Base-by-base conservation (phyloP, 2,888 invertebrate genomes). In the Ochropleura plecta region DNA sequence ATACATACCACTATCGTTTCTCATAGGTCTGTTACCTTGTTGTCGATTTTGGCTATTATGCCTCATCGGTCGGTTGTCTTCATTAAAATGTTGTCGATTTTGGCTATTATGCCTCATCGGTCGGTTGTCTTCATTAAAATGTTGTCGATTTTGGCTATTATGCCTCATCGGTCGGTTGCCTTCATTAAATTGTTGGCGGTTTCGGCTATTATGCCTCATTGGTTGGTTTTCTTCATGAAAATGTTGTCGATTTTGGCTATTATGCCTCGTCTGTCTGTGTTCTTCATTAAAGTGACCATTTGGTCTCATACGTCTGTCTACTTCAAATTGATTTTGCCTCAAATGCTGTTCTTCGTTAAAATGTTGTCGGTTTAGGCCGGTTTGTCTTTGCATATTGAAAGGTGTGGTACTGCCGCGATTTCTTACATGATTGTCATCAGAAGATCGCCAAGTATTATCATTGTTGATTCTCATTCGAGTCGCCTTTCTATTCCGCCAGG, bases 1-100 rank as follows among this genome's bases (percentile, higher is more conserved):
- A 49, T 55, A 49, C 60, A 79, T 71, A 82, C 80, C 72, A 51
- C 62, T 78, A 57, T 66, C 9, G 5, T 65, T 48, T 72, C 77
- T 70, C 51, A 42, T 69, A 6, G 44, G 63, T 42, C 66, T 49
- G n/a, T 67, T 76, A 46, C n/a, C 57, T 44, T 66, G 4, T 66
- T 30, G 77, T 46, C 30, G 70, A 49, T 12, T 44, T 70, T 16
- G 49, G 49, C 16, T 49, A 9, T 66, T 60, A 44, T 63, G 70
- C 20, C 76, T 65, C n/a, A 53, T 64, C 0, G 12, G 68, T 46
- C 51, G 46, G 51, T 57, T 30, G 10, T 20, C 70, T 30, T 20
- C 70, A 66, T 66, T 30, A 9, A 63, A 40, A 48, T 42, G 3
- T 44, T 70, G 69, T 49, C 49, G 55, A 18, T 12, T 49, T 55